Conservation (phyloP, 1,140 invertebrate species). For the honey bee (Apis mellifera) region Amel_HAv3.1 CM009935.2:6921501-6922000, state of each 20-base stretch:
- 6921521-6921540: too few relatives aligned
- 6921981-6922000: too few relatives aligned
- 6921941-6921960: not conserved
- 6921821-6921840: not conserved
- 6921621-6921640: too few relatives aligned
- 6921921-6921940: not conserved
- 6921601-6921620: not conserved
- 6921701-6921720: not conserved
- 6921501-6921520: too few relatives aligned
- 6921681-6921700: too few relatives aligned
- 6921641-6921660: too few relatives aligned
- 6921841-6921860: not conserved
- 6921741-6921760: not conserved
- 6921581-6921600: too few relatives aligned
- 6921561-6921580: too few relatives aligned
- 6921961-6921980: too few relatives aligned
- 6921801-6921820: not conserved
- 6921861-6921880: conserved; percentile 6
- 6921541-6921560: too few relatives aligned
- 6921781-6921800: not conserved
- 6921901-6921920: too few relatives aligned
- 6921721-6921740: not conserved
- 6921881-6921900: not conserved
- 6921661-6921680: too few relatives aligned
- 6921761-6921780: not conserved